phyloP scores from a whole-genome alignment of 2,888 invertebrate species.

The Coelopa pilipes region DNA sequence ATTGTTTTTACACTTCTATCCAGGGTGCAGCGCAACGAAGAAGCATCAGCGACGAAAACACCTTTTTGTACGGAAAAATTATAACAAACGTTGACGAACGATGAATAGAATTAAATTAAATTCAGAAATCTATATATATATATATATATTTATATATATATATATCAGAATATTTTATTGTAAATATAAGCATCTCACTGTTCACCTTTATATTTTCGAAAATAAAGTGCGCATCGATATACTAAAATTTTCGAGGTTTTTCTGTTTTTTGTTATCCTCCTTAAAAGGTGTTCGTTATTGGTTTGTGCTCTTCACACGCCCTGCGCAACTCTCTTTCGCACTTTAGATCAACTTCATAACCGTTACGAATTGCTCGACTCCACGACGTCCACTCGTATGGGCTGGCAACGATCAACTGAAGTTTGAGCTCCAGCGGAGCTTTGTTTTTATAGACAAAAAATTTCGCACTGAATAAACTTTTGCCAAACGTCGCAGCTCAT shows the following conservation, averaged over 20 bases:
- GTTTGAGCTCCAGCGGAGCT: slow-evolving; percentile 48
- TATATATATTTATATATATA: slow-evolving; percentile 1
- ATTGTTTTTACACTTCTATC: background rate
- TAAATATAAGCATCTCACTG: background rate
- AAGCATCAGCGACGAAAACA: background rate
- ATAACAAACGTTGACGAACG: background rate
- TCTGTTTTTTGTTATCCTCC: slow-evolving; percentile 28
- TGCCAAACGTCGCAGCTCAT: background rate
- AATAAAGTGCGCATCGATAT: too few relatives aligned
- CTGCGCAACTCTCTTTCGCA: slow-evolving; percentile 34
- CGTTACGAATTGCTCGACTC: slow-evolving; percentile 27
- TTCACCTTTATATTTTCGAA: background rate
- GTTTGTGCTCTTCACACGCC: slow-evolving; percentile 40
- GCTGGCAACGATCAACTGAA: slow-evolving; percentile 57
- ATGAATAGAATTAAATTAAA: slow-evolving; percentile 32
- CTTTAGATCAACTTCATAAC: slow-evolving; percentile 37
- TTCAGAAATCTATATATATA: background rate
- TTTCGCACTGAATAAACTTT: slow-evolving; percentile 31
- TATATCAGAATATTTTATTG: background rate
- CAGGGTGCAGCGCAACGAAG: background rate
- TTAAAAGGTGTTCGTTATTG: slow-evolving; percentile 20
- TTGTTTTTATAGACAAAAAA: slow-evolving; percentile 52
- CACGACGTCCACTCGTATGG: slow-evolving; percentile 48
- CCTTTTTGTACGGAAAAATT: background rate
- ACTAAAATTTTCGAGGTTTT: background rate